Evolutionary conservation across 2,113 vertebrate genomes (phyloP).

Genomic region (Chloebia gouldiae): DNA sequence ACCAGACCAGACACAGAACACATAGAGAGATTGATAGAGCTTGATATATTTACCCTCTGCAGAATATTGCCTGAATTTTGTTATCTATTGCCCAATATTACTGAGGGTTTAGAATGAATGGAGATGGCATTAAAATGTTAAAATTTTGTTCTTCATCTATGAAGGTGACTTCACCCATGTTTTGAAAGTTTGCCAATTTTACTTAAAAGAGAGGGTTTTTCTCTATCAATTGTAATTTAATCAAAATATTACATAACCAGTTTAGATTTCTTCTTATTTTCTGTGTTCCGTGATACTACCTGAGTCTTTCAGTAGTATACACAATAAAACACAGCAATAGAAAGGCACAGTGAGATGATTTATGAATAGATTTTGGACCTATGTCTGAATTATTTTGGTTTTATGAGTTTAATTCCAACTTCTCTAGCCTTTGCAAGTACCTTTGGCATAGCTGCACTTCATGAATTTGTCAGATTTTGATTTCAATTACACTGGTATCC

Average conservation of each 20-base stretch:
- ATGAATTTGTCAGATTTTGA: background rate
- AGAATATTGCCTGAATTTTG: background rate
- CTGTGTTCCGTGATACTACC: background rate
- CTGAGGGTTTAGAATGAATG: background rate
- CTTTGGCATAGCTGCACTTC: background rate
- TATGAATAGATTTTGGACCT: background rate
- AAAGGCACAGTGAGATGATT: background rate
- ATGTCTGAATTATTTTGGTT: background rate
- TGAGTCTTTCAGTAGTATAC: background rate
- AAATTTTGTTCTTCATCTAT: background rate
- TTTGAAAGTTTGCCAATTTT: background rate
- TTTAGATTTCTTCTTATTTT: background rate
- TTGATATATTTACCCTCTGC: background rate
- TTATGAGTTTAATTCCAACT: background rate
- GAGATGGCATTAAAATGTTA: background rate
- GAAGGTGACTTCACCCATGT: background rate
- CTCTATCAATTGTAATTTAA: background rate
- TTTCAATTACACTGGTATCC: background rate
- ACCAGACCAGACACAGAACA: background rate
- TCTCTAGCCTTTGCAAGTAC: background rate
- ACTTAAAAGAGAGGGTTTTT: fast-evolving
- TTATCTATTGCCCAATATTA: background rate
- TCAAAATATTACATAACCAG: background rate
- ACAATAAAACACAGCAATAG: background rate
- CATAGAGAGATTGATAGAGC: background rate